Evolutionary conservation across 2,113 vertebrate genomes (phyloP), one percentile per base, ranked within the genome.

Genomic region (Mesoclemmys tuberculata): DNA sequence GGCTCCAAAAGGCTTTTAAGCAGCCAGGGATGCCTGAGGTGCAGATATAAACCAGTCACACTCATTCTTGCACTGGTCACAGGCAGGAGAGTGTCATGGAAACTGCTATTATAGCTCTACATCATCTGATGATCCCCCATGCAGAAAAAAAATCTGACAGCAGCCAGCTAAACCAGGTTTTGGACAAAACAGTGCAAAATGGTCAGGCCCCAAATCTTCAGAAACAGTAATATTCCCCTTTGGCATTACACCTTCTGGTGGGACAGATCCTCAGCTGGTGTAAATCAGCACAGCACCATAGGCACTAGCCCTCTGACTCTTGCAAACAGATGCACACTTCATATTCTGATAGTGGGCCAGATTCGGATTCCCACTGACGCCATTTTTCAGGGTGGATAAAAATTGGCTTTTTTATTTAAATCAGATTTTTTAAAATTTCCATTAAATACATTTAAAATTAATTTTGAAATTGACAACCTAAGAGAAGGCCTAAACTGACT

Each of bases 21-120:
- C 58, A 38, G 64, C 27, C 78, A 46, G 12, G 58, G 31, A 82
- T 61, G 52, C 21, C 58, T 61, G 6, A 56, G 6, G 11, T 31
- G 27, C 3, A 27, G 56, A 81, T 22, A 61, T 35, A 74, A 35
- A 10, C 5, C 35, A 22, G n/a, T 74, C 38, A 74, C n/a, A 41
- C n/a, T 68, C 64, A 38, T 74, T 22, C n/a, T 41, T 74, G 68
- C 68, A 38, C 35, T 2, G 27, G 35, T 58, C 44, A 10, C 22
- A 22, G 0, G 12, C 6, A 6, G 14, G 29, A 2, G 80, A 12
- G 14, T 85, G 71, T 7, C 29, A 31, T 5, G 35, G 4, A 56
- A 35, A 79, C 3, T 68, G 31, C 64, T 68, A 19, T 68, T 27
- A 16, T 51, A 8, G 26, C 26, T 61, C 14, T 35, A 61, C 13